A percentile compares a stretch with the other conserved stretches of the same genome.
Conservation (phyloP, 1,140 invertebrate species). For the Pseudomyrmex pallidus region DNA sequence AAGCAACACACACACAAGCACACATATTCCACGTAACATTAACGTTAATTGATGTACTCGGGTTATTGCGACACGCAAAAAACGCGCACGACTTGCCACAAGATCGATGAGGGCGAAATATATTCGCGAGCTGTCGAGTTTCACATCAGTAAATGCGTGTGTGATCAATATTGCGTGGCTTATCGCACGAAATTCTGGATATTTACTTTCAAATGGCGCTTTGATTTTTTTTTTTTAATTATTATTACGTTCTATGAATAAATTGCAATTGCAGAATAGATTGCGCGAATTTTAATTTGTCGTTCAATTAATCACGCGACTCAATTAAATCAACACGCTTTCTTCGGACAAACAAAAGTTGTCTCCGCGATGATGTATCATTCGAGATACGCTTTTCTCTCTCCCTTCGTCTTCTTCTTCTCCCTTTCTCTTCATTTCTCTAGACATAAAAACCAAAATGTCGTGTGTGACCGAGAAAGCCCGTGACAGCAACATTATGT, state of each 20-base stretch:
- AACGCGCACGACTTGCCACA: background rate
- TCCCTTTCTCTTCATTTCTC: background rate
- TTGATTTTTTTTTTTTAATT: conserved; percentile 13
- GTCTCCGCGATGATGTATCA: conserved; percentile 64
- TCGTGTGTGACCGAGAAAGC: conserved; percentile 39
- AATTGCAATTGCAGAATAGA: conserved; percentile 21
- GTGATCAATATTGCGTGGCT: background rate
- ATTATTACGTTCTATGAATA: background rate
- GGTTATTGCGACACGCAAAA: no score
- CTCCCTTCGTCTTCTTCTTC: no score
- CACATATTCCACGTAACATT: no score
- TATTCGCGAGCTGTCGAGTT: background rate
- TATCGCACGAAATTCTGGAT: background rate
- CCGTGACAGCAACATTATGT: conserved; percentile 4
- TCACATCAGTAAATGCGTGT: background rate
- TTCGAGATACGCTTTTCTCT: conserved; percentile 8
- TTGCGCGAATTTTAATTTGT: conserved; percentile 7
- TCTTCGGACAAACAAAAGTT: conserved; percentile 24
- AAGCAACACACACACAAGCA: background rate
- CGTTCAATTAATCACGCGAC: background rate
- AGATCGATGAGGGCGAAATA: background rate
- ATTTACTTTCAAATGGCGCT: background rate
- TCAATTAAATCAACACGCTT: conserved; percentile 56
- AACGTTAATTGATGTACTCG: background rate
- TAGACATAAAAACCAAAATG: conserved; percentile 45